Conservation (phyloP, 2,888 invertebrate genomes). For the Endomychus coccineus region DNA sequence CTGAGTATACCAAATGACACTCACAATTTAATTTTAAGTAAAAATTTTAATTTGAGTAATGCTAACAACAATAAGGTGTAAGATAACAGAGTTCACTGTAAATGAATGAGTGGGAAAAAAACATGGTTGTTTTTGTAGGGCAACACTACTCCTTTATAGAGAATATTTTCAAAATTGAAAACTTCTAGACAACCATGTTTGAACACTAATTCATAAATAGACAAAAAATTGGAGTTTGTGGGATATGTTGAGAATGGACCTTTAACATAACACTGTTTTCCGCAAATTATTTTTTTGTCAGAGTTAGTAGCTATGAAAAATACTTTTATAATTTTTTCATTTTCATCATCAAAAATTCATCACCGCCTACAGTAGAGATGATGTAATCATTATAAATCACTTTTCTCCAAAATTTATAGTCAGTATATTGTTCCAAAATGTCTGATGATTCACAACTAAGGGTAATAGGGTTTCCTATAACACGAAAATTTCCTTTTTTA, state of each 20-base stretch:
- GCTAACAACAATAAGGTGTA: no score
- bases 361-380: neutral
- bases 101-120: neutral
- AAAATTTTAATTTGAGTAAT: no score
- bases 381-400: slow-evolving; percentile 1
- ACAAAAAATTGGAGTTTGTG: neutral
- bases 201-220: neutral
- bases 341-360: slow-evolving; percentile 3
- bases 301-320: slow-evolving; percentile 1
- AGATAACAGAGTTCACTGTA: no score
- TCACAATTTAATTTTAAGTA: no score
- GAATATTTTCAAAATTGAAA: neutral
- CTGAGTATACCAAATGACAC: no score
- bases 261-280: neutral
- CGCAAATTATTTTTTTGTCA: slow-evolving; percentile 1
- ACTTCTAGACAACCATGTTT: neutral
- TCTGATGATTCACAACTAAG: no score
- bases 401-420: slow-evolving; percentile 1
- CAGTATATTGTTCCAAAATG: no score
- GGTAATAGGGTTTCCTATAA: no score
- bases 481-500: no score
- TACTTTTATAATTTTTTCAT: no score
- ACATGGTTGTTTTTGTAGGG: neutral
- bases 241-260: neutral
- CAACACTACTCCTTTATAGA: slow-evolving; percentile 1